Evolutionary conservation across 1,140 invertebrate genomes (phyloP), one percentile per base, ranked within the genome.

Genomic region (Drosophila fuyamai): DNA sequence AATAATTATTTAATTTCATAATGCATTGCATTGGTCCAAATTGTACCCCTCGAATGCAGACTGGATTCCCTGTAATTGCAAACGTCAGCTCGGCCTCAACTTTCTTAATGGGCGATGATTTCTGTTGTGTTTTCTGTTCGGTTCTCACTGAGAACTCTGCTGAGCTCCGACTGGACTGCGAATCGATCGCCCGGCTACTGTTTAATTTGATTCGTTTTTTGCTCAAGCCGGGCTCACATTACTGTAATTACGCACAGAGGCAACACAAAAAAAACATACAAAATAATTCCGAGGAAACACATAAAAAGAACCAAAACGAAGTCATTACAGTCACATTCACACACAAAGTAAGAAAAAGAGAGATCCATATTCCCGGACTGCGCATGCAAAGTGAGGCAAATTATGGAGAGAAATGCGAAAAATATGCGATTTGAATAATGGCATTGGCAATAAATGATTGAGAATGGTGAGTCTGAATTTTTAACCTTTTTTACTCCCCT

Each of bases 1-100:
- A 88, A 88, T 88, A 88, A 88, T 88, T 88, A 88, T 88, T 80
- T 74, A 88, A 88, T 82, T 82, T 65, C 66, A 80, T 79, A 82
- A 79, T 73, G 53, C 83, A 55, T 38, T 61, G 48, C 57, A 32
- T 32, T 59, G 48, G 47, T 61, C 36, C 57, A 55, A 55, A 62
- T 54, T 63, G 61, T 43, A 58, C 29, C 50, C 18, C 56, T 67
- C 4, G 0, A 43, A n/a, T 23, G 6, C 5, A 27, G 8, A 29
- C 13, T 23, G 23, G n/a, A 51, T 35, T 51, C 29, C 48, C 68
- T 81, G 79, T 84, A 81, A 86, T 85, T 85, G 79, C 41, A 55
- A 76, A 76, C 72, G 53, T 71, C 67, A 71, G 51, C 67, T 56
- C 29, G 18, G 66, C 51, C 68, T 81, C 62, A 58, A 53, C 71